phyloP scores from a whole-genome alignment of 2,113 vertebrate species.

The Alces alces region DNA sequence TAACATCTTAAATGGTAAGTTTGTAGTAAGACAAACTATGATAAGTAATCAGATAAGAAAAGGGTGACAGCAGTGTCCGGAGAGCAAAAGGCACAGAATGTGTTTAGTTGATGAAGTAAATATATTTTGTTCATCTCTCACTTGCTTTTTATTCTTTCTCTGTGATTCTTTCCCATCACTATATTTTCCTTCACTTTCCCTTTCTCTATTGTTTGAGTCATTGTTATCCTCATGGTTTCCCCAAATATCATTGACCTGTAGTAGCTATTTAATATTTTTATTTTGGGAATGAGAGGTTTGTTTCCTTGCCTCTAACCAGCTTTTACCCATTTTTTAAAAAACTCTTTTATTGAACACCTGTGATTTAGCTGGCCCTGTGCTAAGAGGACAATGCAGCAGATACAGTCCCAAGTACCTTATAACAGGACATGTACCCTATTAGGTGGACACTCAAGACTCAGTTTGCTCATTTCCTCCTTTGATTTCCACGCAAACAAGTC shows the following conservation, averaged over 20 bases:
- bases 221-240: neutral
- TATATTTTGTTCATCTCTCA: neutral
- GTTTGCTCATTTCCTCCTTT: neutral
- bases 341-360: neutral
- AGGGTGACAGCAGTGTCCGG: neutral
- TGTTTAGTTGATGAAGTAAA: neutral
- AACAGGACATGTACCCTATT: neutral
- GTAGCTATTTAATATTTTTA: neutral
- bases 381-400: neutral
- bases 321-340: neutral
- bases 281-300: neutral
- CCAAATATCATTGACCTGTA: neutral
- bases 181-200: neutral
- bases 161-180: neutral
- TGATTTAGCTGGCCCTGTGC: neutral
- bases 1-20: neutral
- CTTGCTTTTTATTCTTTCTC: neutral
- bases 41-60: neutral
- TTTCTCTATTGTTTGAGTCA: neutral
- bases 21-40: neutral
- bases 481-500: neutral
- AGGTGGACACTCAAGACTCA: neutral
- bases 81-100: neutral
- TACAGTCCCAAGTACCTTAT: rapidly evolving
- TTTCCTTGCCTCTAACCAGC: neutral